Base-by-base conservation (phyloP, 2,888 invertebrate species). In the Drosophila ezoana region DNA sequence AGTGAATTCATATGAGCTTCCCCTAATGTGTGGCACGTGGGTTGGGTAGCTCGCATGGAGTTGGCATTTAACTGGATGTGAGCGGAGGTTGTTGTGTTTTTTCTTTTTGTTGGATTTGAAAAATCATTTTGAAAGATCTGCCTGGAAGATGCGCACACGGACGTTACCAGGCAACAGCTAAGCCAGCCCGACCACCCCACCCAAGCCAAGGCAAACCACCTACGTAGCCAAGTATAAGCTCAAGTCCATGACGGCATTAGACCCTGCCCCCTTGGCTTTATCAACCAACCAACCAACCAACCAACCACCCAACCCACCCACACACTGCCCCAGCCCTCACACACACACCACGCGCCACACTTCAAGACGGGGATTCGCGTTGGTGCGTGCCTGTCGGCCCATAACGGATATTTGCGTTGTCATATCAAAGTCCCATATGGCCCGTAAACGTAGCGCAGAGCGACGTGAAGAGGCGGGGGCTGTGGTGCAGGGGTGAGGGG, bases 371-470 rank as follows among this genome's bases (percentile, higher is more conserved):
- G 53, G 67, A 73, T 68, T 68, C 74, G 68, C 60, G 41, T 61
- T 73, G 84, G 84, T 89, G 87, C 87, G 89, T 84, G 83, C 77
- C 72, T 74, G 72, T 76, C 71, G 89, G 74, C 72, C 83, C 89
- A 87, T 75, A 85, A 79, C 89, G 85, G 85, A 85, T 87, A 85
- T 85, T 91, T 91, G 89, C 89, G 88, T 87, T 90, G 90, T 90
- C 91, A 90, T 90, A 91, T 90, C 91, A 90, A 85, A 90, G 89
- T 91, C 92, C 91, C 92, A 92, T 91, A 91, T 92, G 91, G 88
- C 90, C 90, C 89, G 90, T 92, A 91, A 90, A 90, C 81, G 85
- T 38, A 58, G 37, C 23, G 32, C 41, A 45, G 28, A 28, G 38
- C 37, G 33, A 59, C 8, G 44, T 32, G 67, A 69, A 60, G 66